These are phyloP conservation scores for Platerodrilus igneus DNA, from an alignment of 2,888 invertebrate genomes.

Conservation along the genomic window DNA sequence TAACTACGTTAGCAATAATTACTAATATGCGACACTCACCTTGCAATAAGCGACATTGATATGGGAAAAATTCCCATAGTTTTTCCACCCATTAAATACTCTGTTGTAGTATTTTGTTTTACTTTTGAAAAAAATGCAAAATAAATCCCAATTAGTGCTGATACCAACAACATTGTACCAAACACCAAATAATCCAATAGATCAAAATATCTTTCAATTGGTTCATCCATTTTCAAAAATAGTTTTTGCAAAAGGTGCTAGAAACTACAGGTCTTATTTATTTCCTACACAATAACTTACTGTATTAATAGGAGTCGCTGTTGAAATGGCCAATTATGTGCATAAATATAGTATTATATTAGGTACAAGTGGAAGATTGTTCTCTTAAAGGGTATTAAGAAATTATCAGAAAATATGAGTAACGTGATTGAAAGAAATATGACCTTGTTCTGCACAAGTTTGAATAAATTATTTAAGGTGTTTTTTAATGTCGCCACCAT, in stretches of 20 bases:
- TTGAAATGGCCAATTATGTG: slow-evolving; percentile 35
- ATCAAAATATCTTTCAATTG: slow-evolving; percentile 50
- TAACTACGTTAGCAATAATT: too few relatives aligned
- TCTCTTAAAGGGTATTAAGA: slow-evolving; percentile 17
- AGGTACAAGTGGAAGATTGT: slow-evolving; percentile 40
- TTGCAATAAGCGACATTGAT: slow-evolving; percentile 72
- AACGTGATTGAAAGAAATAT: too few relatives aligned
- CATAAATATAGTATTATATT: slow-evolving; percentile 38
- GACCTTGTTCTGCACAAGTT: too few relatives aligned
- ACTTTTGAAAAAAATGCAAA: slow-evolving; percentile 65
- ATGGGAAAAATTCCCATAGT: slow-evolving; percentile 75
- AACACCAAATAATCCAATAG: slow-evolving; percentile 64
- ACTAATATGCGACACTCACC: too few relatives aligned
- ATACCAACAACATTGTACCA: slow-evolving; percentile 59
- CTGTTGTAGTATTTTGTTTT: slow-evolving; percentile 65
- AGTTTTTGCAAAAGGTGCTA: too few relatives aligned
- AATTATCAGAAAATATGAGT: slow-evolving; percentile 18
- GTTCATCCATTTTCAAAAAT: slow-evolving; percentile 30
- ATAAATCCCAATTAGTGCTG: slow-evolving; percentile 65
- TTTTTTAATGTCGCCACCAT: too few relatives aligned
- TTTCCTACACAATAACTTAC: slow-evolving; percentile 2
- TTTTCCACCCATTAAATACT: slow-evolving; percentile 71
- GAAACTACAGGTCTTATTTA: too few relatives aligned
- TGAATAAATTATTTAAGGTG: too few relatives aligned
- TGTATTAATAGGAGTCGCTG: too few relatives aligned